Conservation (phyloP, 1,140 invertebrate genomes). For the Chrysomallon squamiferum region DNA sequence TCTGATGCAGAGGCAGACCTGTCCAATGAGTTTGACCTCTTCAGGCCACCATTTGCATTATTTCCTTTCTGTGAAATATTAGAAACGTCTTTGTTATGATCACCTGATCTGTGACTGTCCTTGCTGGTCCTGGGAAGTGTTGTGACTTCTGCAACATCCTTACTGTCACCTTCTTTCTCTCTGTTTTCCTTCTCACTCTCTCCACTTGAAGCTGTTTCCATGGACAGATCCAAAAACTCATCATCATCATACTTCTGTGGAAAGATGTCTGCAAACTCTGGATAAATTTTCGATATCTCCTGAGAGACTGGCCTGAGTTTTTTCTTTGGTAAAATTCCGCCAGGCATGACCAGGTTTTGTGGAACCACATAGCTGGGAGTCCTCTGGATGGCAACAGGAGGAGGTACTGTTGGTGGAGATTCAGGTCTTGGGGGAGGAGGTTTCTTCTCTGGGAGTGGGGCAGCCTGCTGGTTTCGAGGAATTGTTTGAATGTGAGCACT, state of each 20-base stretch:
- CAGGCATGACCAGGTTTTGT: constrained; percentile 36
- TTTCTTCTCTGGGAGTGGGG: constrained; percentile 6
- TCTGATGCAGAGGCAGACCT: constrained; percentile 3
- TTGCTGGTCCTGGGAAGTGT: not conserved
- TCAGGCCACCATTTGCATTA: not conserved
- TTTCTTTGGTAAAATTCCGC: constrained; percentile 13
- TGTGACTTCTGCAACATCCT: not conserved
- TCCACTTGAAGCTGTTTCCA: not conserved
- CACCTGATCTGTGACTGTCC: too few species aligned
- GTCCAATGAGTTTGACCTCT: not conserved
- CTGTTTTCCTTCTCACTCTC: not conserved
- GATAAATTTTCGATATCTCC: constrained; percentile 37
- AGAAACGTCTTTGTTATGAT: too few species aligned
- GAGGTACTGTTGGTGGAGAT: constrained; percentile 17
- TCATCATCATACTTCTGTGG: constrained; percentile 4
- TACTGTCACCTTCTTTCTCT: not conserved
- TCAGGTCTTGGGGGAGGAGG: constrained; percentile 18
- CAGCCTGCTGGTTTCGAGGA: not conserved
- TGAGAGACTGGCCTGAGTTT: constrained; percentile 39
- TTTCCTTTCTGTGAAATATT: too few species aligned
- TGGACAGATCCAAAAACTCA: not conserved
- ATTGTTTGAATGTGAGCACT: not conserved
- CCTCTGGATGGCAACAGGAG: constrained; percentile 3
- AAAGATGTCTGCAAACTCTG: constrained; percentile 40
- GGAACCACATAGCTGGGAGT: constrained; percentile 25